Evolutionary conservation across 2,113 vertebrate genomes (phyloP).

Genomic region (Halcyon malimbica): DNA sequence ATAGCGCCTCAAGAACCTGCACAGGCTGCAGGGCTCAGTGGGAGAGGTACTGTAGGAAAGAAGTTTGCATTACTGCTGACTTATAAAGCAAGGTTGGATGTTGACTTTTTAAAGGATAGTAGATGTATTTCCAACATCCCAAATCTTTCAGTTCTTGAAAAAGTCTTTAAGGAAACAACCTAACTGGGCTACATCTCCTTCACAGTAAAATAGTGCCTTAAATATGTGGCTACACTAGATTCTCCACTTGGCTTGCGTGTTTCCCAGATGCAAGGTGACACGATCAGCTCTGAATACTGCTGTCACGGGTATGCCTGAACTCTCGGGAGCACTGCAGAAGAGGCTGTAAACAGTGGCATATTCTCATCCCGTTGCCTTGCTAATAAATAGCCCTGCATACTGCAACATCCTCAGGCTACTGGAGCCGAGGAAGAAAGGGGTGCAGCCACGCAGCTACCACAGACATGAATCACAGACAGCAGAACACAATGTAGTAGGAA

Average conservation of each 20-base stretch:
- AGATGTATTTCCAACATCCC: not conserved
- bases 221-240: not conserved
- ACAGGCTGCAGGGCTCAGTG: not conserved
- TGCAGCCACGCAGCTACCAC: not conserved
- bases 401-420: not conserved
- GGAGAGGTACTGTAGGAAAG: not conserved
- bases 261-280: not conserved
- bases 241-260: not conserved
- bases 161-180: not conserved
- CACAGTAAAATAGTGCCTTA: not conserved
- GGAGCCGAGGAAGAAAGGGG: not conserved
- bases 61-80: not conserved
- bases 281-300: accelerated
- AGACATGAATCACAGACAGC: not conserved
- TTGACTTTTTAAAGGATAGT: not conserved
- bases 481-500: not conserved
- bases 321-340: not conserved
- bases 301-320: not conserved
- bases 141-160: not conserved
- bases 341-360: not conserved
- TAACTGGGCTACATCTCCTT: not conserved
- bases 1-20: not conserved
- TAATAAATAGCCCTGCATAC: not conserved
- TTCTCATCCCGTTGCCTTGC: not conserved
- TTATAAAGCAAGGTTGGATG: not conserved